A percentile compares a stretch with the other conserved stretches of the same genome.
Evolutionary conservation across 2,797 vertebrate species (phyloP).

Genomic region (Artibeus jamaicensis): DNA sequence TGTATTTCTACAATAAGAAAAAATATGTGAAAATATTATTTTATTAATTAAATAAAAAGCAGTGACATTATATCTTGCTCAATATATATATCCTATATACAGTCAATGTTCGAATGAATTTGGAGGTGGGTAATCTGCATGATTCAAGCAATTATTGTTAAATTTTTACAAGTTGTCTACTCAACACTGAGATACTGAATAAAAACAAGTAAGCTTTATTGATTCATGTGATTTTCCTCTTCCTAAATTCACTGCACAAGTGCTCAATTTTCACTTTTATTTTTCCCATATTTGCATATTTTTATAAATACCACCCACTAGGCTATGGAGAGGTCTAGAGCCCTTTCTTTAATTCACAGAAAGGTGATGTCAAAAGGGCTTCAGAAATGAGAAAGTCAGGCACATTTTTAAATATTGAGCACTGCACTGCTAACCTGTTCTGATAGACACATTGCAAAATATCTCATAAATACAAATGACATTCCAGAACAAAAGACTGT

Average conservation of each 20-base stretch:
- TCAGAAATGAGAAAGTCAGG: neutral
- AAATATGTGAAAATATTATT: neutral
- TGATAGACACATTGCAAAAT: conserved; percentile 47
- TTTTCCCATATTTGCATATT: neutral
- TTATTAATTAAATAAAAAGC: neutral
- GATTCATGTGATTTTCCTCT: neutral
- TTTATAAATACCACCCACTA: neutral
- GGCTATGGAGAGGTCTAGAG: neutral
- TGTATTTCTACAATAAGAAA: neutral
- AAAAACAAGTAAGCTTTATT: neutral
- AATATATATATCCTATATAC: neutral
- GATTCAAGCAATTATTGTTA: neutral
- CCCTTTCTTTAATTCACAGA: neutral
- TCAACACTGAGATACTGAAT: neutral
- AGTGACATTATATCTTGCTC: neutral
- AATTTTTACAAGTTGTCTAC: conserved; percentile 1
- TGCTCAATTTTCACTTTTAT: neutral
- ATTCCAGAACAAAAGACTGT: conserved; percentile 77
- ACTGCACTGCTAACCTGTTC: neutral
- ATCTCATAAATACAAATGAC: conserved; percentile 68
- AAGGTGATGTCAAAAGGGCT: conserved; percentile 32
- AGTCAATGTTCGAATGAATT: neutral
- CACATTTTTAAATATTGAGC: neutral
- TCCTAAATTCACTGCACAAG: neutral
- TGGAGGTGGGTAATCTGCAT: neutral